Evolutionary conservation across 1,140 invertebrate genomes (phyloP).

Genomic region (Drosophila equinoxialis): DNA sequence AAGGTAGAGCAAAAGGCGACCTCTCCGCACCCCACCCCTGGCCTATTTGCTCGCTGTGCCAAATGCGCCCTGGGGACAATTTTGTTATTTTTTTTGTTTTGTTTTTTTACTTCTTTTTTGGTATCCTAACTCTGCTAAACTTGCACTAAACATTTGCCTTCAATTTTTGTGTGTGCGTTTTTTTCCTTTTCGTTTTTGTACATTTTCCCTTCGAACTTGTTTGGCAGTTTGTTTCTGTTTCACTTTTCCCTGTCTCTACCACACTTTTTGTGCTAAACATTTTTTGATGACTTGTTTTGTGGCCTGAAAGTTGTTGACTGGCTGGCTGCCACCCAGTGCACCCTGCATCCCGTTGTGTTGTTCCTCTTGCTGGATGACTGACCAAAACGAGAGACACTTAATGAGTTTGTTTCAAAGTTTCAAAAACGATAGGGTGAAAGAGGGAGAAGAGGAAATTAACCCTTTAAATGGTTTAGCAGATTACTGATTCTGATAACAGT

Average conservation of each 20-base stretch:
- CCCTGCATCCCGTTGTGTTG: slow-evolving; percentile 26
- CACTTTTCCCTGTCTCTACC: slow-evolving; percentile 39
- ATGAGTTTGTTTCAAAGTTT: slow-evolving; percentile 41
- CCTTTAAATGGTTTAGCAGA: slow-evolving; percentile 10
- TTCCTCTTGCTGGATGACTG: slow-evolving; percentile 3
- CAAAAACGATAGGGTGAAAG: background rate
- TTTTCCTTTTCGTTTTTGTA: slow-evolving; percentile 17
- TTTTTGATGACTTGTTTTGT: slow-evolving; percentile 73
- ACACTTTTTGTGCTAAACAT: slow-evolving; percentile 52
- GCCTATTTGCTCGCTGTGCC: slow-evolving; percentile 20
- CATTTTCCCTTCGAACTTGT: slow-evolving; percentile 42
- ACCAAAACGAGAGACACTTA: slow-evolving; percentile 22
- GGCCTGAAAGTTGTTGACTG: slow-evolving; percentile 57
- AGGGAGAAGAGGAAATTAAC: slow-evolving; percentile 4
- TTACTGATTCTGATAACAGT: slow-evolving; percentile 3
- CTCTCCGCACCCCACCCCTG: background rate
- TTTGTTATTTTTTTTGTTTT: slow-evolving; percentile 17
- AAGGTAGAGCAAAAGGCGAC: slow-evolving; percentile 27
- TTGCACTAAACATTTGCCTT: slow-evolving; percentile 73
- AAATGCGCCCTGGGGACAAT: slow-evolving; percentile 64
- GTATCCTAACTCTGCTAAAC: slow-evolving; percentile 48
- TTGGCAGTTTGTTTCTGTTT: slow-evolving; percentile 56
- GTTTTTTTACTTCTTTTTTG: slow-evolving; percentile 22
- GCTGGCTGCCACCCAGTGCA: slow-evolving; percentile 42
- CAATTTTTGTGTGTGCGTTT: slow-evolving; percentile 55